Base-by-base conservation (phyloP, 2,797 vertebrate species). In the Ficedula albicollis region DNA sequence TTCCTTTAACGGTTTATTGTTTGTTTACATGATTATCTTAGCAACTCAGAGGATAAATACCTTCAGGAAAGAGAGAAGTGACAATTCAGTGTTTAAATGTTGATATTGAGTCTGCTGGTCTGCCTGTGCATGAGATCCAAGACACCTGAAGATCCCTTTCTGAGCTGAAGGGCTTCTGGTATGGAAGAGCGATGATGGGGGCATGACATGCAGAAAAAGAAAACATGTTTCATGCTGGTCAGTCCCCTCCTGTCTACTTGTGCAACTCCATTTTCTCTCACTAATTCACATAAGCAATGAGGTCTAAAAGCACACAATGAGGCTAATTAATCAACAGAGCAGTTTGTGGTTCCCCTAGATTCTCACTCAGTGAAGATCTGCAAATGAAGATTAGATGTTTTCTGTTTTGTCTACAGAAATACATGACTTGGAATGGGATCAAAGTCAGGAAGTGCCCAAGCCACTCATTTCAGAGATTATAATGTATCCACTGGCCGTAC, bases 281-380 rank as follows among this genome's bases (percentile, higher is more conserved):
- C 10, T 14, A 75, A 64, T 68, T 58, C 43, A 29, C 4, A 2
- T 14, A 66, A 84, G 43, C 38, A 91, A 26, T 39, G 63, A 12
- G 15, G 12, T 72, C 19, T 77, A 72, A 77, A 91, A 78, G 8
- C 15, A 72, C 36, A 81, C 22, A 91, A n/a, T 51, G 25, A 51
- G 16, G 18, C 26, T 86, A 93, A 94, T 91, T 85, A 77, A 74
- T 89, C 68, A 85, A 74, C 41, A 49, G 27, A 89, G 8, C 25
- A 83, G 9, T 38, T 46, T 63, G 62, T 63, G 46, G 14, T 60
- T 81, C 38, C 14, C 0, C 1, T 46, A 30, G 41, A 87, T 68
- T 90, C 25, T 90, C 44, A 43, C 46, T 85, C 58, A 55, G n/a
- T 54, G 29, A 27, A 67, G 70, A 93, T 76, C 32, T 88, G 73